Evolutionary conservation across 2,797 vertebrate genomes (phyloP), one percentile per base, ranked within the genome.

Genomic region (Trachurus trachurus): DNA sequence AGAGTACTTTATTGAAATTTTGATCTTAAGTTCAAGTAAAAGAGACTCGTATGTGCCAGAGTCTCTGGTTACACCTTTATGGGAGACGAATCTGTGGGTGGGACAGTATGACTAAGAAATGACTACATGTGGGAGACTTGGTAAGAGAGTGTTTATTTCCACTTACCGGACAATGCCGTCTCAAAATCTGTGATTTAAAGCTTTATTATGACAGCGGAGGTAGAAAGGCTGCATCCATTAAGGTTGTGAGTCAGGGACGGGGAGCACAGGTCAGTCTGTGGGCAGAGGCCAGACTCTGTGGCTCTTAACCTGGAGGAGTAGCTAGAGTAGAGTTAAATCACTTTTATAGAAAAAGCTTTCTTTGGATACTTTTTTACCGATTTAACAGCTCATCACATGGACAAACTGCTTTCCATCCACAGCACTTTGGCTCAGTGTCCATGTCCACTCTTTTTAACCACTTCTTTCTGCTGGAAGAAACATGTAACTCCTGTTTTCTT

Each of bases 121-220:
- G 65, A 79, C 83, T 72, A 34, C 19, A n/a, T 82, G 84, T 84
- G 81, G 84, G 86, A 81, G 80, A 86, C 73, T 65, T 11, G 74
- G 56, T 76, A 21, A 59, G 81, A 81, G 83, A 81, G 83, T 80
- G 84, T 92, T 91, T 88, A 87, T 83, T 86, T 86, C 85, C 80
- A 85, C 59, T 87, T 79, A 87, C 73, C 42, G 69, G 77, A 82
- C 87, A 83, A 86, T 83, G 61, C n/a, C 2, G 42, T 52, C 80
- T 78, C 6, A 72, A 84, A 86, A 83, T 58, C 78, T 71, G 75
- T 73, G 86, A 91, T 85, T 87, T 86, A 76, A 73, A 37, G 76
- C 47, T 87, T 84, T 88, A 88, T 88, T 91, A 76, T 89, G 84
- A 86, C 76, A 77, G 87, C 8, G 54, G 77, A 88, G 81, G 84